Percentiles rank a stretch among this genome's conserved stretches.
phyloP scores from a whole-genome alignment of 2,113 vertebrate species.

The Brienomyrus brachyistius region DNA sequence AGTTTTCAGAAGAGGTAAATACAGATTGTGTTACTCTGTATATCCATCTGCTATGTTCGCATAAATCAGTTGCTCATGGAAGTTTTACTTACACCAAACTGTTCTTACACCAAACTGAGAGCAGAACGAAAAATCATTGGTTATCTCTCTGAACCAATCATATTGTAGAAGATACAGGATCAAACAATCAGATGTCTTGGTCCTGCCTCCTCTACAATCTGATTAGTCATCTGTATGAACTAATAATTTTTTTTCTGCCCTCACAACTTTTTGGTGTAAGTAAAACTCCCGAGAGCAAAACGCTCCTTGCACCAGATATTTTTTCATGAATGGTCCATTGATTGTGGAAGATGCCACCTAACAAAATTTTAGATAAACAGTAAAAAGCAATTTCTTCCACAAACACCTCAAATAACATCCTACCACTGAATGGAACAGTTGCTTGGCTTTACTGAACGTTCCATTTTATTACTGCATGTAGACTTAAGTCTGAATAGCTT shows the following conservation, averaged over 20 bases:
- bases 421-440: not conserved
- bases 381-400: not conserved
- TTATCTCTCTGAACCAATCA: no score
- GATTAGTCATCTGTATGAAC: not conserved
- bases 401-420: not conserved
- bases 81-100: not conserved
- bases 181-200: not conserved
- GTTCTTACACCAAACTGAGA: no score
- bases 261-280: not conserved
- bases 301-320: not conserved
- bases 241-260: not conserved
- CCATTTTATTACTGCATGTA: not conserved
- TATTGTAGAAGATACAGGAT: no score
- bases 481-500: not conserved
- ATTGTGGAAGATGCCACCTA: not conserved
- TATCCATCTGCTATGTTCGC: not conserved
- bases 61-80: not conserved
- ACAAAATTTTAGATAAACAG: not conserved
- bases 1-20: not conserved
- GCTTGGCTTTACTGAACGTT: not conserved
- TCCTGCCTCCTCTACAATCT: not conserved
- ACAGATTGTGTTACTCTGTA: not conserved
- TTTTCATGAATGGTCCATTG: not conserved
- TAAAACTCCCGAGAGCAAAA: not conserved
- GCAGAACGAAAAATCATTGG: not conserved